phyloP scores from a whole-genome alignment of 2,888 invertebrate genomes.

The Philhelius pedissequus region DNA sequence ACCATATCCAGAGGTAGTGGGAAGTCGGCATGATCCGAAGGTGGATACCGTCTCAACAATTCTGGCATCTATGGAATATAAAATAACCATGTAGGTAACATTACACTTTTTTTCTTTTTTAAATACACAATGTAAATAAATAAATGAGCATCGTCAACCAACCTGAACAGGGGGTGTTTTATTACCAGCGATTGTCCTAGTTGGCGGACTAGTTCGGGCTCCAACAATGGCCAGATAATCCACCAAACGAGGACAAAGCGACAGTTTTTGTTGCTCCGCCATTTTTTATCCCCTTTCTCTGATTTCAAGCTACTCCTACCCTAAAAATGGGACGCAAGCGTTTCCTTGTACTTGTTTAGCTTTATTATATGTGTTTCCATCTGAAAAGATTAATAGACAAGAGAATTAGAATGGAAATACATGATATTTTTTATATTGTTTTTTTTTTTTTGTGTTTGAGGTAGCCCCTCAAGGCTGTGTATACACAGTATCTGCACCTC shows the following conservation, averaged over 20 bases:
- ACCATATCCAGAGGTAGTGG: conserved; percentile 98
- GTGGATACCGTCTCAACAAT: conserved; percentile 95
- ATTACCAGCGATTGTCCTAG: conserved; percentile 81
- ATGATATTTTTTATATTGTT: not conserved
- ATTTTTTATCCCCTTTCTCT: conserved; percentile 68
- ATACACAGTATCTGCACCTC: not conserved
- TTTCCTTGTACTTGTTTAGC: conserved; percentile 46
- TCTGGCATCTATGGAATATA: conserved; percentile 88
- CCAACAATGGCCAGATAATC: conserved; percentile 99
- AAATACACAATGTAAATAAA: too few relatives aligned
- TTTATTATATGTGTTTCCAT: conserved; percentile 21
- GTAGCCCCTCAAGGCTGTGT: not conserved
- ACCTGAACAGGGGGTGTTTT: conserved; percentile 89
- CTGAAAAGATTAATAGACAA: conserved; percentile 29
- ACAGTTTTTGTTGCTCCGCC: conserved; percentile 86
- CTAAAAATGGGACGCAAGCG: conserved; percentile 51
- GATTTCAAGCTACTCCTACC: not conserved
- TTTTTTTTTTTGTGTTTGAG: not conserved
- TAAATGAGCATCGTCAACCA: conserved; percentile 68
- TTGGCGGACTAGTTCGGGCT: conserved; percentile 85
- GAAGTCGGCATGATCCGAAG: conserved; percentile 98
- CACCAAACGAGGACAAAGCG: conserved; percentile 91
- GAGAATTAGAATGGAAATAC: conserved; percentile 5
- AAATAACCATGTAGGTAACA: not conserved
- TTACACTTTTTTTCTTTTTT: not conserved